Conservation (phyloP, 2,113 vertebrate genomes). For the Panthera uncia region DNA sequence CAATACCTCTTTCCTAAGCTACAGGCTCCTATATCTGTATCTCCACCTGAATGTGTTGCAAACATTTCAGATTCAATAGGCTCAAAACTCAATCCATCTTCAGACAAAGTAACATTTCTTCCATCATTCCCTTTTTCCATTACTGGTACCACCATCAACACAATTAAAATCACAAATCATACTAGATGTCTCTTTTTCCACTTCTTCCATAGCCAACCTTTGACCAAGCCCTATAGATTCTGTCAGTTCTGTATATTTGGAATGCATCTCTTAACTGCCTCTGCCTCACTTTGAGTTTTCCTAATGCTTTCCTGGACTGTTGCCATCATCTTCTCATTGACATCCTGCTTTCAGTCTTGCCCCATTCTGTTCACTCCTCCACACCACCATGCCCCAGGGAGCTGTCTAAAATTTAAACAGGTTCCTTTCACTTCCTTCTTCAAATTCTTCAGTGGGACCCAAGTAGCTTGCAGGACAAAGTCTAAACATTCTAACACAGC, state of each 20-base stretch:
- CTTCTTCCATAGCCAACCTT: not conserved
- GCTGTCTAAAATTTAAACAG: not conserved
- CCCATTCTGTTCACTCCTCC: not conserved
- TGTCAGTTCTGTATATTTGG: not conserved
- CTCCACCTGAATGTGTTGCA: not conserved
- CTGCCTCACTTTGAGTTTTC: not conserved
- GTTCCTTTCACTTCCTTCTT: not conserved
- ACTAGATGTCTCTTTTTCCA: not conserved
- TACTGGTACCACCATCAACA: not conserved
- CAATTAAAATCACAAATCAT: not conserved
- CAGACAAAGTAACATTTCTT: not conserved
- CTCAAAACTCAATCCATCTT: not conserved
- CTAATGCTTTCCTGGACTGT: not conserved
- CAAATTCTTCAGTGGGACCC: not conserved
- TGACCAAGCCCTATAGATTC: not conserved
- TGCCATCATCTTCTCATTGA: not conserved
- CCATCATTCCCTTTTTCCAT: not conserved
- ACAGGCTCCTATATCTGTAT: not conserved
- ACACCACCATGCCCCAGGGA: not conserved
- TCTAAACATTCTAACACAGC: not conserved
- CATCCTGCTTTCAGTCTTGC: not conserved
- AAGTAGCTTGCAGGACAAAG: not conserved
- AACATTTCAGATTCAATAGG: not conserved
- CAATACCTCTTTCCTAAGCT: not conserved
- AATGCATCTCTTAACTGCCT: not conserved